Evolutionary conservation across 2,113 vertebrate genomes (phyloP).

Genomic region (Mirounga angustirostris): DNA sequence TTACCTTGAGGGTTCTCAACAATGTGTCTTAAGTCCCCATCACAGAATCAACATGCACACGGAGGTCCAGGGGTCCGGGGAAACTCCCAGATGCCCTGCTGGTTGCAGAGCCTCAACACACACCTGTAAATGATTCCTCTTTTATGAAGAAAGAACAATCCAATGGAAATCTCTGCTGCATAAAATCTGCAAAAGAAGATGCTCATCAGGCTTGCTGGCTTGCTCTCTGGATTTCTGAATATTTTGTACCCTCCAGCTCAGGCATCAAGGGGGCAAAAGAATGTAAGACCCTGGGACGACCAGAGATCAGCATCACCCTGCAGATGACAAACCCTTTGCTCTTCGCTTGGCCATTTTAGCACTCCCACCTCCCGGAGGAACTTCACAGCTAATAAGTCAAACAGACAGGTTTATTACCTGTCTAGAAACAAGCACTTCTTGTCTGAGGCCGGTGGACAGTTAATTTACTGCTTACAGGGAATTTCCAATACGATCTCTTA

Average conservation of each 20-base stretch:
- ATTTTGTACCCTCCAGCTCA: not conserved
- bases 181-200: slow-evolving; percentile 88
- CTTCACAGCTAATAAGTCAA: not conserved
- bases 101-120: slow-evolving; percentile 58
- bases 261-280: not conserved
- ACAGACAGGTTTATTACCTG: not conserved
- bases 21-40: not conserved
- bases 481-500: not conserved
- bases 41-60: not conserved
- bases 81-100: rapidly evolving
- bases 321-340: rapidly evolving
- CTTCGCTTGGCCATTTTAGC: not conserved
- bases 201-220: not conserved
- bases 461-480: not conserved
- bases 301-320: not conserved
- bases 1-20: rapidly evolving
- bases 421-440: not conserved
- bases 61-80: not conserved
- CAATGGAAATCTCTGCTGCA: slow-evolving; percentile 91
- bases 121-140: slow-evolving; percentile 96
- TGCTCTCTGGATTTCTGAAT: not conserved
- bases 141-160: slow-evolving; percentile 91
- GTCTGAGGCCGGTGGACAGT: not conserved
- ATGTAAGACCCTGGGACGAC: rapidly evolving
- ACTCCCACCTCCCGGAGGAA: not conserved